Conservation (phyloP, 2,888 invertebrate species). For the Drosophila neutralis region DNA sequence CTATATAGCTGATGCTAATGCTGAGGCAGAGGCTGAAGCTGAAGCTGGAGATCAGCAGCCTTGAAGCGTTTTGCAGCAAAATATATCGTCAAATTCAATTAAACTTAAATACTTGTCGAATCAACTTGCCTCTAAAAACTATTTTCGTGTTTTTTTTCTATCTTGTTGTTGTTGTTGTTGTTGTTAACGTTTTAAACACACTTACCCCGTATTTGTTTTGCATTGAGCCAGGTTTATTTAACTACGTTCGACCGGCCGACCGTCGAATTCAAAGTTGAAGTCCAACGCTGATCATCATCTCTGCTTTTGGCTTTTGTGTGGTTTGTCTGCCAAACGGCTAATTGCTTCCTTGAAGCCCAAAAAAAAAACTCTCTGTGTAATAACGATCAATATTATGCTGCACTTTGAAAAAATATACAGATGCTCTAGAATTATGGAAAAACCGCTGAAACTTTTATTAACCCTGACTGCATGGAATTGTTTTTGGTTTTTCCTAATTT, state of each 20-base stretch:
- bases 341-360: conserved; percentile 64
- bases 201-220: conserved; percentile 70
- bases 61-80: conserved; percentile 71
- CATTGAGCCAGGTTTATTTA: conserved; percentile 76
- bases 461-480: background rate
- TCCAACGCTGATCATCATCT: conserved; percentile 47
- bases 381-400: conserved; percentile 17
- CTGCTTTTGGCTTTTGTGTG: conserved; percentile 44
- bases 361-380: conserved; percentile 40
- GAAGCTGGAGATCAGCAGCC: conserved; percentile 56
- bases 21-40: conserved; percentile 20
- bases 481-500: background rate
- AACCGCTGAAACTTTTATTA: background rate
- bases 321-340: conserved; percentile 43
- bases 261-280: conserved; percentile 40
- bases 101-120: conserved; percentile 78
- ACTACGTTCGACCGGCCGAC: conserved; percentile 25
- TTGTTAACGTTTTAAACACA: conserved; percentile 46
- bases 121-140: conserved; percentile 64
- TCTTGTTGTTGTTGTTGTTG: background rate
- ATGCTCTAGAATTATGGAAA: background rate
- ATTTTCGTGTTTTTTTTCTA: conserved; percentile 11
- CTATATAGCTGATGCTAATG: background rate
- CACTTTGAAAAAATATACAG: background rate
- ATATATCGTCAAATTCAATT: conserved; percentile 74